These are phyloP conservation scores for Cherax quadricarinatus DNA, from an alignment of 1,140 invertebrate genomes.

Conservation along the genomic window DNA sequence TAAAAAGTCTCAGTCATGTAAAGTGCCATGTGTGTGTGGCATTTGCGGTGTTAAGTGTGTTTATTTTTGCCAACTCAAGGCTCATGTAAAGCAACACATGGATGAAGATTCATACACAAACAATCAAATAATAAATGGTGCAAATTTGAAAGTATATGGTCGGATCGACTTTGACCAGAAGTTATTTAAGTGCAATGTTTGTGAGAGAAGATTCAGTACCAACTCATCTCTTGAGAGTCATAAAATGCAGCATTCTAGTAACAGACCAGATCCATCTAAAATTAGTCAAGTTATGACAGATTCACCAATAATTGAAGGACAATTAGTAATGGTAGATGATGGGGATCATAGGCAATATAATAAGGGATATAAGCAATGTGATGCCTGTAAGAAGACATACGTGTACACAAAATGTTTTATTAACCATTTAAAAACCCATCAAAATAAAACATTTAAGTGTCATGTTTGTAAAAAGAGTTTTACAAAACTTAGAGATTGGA, in stretches of 20 bases:
- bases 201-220: neutral
- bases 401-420: no score
- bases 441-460: neutral
- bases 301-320: neutral
- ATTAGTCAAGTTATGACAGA: neutral
- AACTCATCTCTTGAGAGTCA: neutral
- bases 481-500: neutral
- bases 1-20: neutral
- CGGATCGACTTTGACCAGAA: neutral
- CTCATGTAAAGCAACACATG: neutral
- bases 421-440: neutral
- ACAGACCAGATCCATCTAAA: neutral
- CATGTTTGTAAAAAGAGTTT: neutral
- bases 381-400: neutral
- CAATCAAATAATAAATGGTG: no score
- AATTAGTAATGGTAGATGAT: neutral
- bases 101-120: neutral
- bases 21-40: neutral
- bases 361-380: neutral
- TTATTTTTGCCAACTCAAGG: neutral
- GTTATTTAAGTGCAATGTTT: neutral
- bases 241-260: neutral
- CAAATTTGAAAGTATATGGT: neutral
- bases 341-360: neutral
- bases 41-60: neutral